Base-by-base conservation (phyloP, 1,140 invertebrate genomes). In the Ceratina calcarata region DNA sequence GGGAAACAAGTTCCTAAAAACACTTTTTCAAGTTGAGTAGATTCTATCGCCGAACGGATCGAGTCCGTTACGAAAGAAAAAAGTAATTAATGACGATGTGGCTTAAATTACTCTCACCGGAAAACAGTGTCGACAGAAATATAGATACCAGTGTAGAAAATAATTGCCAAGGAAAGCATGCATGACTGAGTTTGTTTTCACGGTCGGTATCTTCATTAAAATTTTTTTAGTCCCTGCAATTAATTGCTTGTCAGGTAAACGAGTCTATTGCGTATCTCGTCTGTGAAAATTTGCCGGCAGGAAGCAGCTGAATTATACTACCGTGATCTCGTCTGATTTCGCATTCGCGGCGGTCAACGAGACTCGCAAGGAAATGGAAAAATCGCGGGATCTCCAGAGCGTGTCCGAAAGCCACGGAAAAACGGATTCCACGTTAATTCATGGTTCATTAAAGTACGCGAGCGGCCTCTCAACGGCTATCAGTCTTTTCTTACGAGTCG, bases 401-500 rank as follows among this genome's bases (percentile, higher is more conserved):
- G 13, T 53, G 20, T 45, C 15, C 24, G 65, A 69, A 61, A 20
- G 66, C 45, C 1, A 15, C 1, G 22, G 20, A 45, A 53, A 67
- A 67, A 58, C 61, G 24, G 16, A 24, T 32, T 24, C 6, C 20
- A 10, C 37, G 74, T 61, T 69, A 69, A 77, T 77, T 60, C 20
- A 58, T 2, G 10, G 70, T 69, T 78, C 24, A 62, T 78, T 53
- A 61, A 61, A 45, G 15, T 64, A 68, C 65, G 32, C 24, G 68
- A 60, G 13, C 24, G 3, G 58, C 12, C 4, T 22, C 12, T 58
- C 24, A 15, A 78, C 20, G 16, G 4, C 4, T 18, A 57, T 78
- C 72, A 58, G 51, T 55, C 51, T 8, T 55, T 20, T 49, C 57
- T 64, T 72, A 72, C 13, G 62, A 65, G 64, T 32, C 24, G 51